Conservation (phyloP, 1,140 invertebrate genomes). For the Bombus breviceps region DNA sequence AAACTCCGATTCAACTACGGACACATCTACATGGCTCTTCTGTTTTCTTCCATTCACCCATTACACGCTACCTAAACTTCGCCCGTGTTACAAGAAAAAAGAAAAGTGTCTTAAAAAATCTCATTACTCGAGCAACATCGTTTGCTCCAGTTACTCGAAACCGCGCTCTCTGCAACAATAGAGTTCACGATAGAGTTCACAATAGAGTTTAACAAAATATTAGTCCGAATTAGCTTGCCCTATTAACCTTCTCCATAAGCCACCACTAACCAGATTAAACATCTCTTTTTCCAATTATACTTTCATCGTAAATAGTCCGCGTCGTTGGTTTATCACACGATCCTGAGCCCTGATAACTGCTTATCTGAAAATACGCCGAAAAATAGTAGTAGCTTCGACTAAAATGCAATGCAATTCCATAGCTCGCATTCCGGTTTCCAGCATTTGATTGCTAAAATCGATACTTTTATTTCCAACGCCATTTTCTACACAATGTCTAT, state of each 20-base stretch:
- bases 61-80: neutral
- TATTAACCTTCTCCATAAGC: neutral
- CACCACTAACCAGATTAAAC: neutral
- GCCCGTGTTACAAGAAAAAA: neutral
- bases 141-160: neutral
- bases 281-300: slow-evolving; percentile 19
- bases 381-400: neutral
- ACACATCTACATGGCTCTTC: neutral
- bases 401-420: neutral
- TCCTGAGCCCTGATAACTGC: neutral
- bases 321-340: slow-evolving; percentile 9
- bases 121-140: neutral
- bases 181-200: neutral
- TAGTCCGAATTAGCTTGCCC: neutral
- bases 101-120: neutral
- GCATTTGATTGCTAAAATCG: too few species aligned
- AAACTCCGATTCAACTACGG: neutral
- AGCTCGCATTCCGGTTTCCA: neutral
- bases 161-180: neutral
- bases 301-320: slow-evolving; percentile 12
- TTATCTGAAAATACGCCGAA: neutral
- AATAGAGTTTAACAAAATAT: slow-evolving; percentile 2
- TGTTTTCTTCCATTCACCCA: neutral
- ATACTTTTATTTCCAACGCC: neutral
- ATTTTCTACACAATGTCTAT: neutral